phyloP scores from a whole-genome alignment of 2,797 vertebrate species.

The Numenius phaeopus region DNA sequence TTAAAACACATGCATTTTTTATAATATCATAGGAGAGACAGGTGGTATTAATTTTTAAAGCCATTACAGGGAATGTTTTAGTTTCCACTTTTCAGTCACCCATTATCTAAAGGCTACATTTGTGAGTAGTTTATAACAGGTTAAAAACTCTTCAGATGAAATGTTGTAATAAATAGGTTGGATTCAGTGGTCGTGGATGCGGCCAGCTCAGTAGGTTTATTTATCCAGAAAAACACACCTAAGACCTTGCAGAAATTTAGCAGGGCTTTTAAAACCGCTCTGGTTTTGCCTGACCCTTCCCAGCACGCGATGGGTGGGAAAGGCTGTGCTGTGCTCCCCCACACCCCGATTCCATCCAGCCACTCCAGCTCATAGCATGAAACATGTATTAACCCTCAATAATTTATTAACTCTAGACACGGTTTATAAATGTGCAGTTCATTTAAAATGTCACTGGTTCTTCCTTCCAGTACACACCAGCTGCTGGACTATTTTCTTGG shows the following conservation, averaged over 20 bases:
- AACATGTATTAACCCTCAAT: background rate
- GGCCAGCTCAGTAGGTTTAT: background rate
- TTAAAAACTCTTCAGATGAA: background rate
- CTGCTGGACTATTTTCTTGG: background rate
- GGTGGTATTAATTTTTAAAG: constrained; percentile 7
- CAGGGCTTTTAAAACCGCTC: background rate
- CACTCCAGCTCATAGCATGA: background rate
- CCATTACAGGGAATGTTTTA: background rate
- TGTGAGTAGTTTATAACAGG: background rate
- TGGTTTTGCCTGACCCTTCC: background rate
- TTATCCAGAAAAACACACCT: background rate
- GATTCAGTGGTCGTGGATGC: background rate
- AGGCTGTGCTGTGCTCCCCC: background rate
- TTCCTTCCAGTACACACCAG: background rate
- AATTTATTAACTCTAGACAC: background rate
- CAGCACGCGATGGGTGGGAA: accelerated
- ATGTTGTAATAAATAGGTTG: background rate
- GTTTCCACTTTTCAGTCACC: background rate
- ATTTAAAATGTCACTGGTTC: background rate
- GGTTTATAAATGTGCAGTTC: background rate
- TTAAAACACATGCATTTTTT: background rate
- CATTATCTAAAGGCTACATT: background rate
- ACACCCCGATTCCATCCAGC: accelerated
- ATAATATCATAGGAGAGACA: background rate
- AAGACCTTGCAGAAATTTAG: background rate